phyloP scores from a whole-genome alignment of 2,797 vertebrate genomes.

The Scolopax rusticola region DNA sequence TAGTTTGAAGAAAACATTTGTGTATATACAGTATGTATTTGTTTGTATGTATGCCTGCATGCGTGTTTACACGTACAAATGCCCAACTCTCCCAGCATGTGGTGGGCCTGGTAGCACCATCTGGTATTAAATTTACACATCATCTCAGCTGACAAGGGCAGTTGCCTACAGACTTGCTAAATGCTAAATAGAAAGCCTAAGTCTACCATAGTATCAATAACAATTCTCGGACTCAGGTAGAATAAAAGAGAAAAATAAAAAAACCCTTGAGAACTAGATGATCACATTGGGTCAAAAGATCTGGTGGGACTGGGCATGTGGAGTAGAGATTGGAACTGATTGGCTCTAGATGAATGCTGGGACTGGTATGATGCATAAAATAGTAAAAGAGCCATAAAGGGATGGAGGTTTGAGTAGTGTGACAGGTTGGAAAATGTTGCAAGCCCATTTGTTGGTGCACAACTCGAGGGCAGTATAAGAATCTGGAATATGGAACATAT shows the following conservation, averaged over 20 bases:
- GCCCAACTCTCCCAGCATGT: fast-evolving
- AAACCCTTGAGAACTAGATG: background rate
- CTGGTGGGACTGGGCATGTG: background rate
- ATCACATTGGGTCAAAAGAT: background rate
- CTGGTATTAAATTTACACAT: background rate
- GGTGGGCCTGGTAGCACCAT: background rate
- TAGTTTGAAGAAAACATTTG: background rate
- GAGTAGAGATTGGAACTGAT: background rate
- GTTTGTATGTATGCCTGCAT: background rate
- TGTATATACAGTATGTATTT: background rate
- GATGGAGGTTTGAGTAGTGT: background rate
- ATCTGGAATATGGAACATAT: background rate
- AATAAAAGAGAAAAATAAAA: background rate
- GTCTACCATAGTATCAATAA: background rate
- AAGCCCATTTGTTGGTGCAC: background rate
- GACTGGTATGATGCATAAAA: background rate
- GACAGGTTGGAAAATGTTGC: background rate
- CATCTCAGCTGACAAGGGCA: background rate
- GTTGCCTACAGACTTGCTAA: background rate
- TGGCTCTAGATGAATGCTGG: background rate
- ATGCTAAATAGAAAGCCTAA: background rate
- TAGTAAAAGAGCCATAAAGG: background rate
- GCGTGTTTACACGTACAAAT: background rate
- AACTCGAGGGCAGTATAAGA: background rate
- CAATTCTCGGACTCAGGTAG: background rate